Base-by-base conservation (phyloP, 2,888 invertebrate genomes). In the Patella pellucida region DNA sequence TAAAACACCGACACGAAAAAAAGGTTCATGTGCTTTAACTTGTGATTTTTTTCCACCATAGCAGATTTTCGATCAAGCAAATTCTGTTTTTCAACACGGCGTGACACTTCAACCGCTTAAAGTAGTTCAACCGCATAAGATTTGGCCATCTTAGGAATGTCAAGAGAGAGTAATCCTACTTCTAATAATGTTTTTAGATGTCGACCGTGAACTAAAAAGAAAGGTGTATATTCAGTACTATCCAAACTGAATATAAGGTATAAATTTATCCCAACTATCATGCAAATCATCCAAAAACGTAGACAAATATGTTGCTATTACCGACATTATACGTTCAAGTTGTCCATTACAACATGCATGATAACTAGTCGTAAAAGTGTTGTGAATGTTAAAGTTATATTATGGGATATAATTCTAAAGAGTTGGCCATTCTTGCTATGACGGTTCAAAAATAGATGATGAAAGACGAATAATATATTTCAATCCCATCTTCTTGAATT, bases 281-380 rank as follows among this genome's bases (percentile, higher is more conserved):
- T 62, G 23, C n/a, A n/a, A 12, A 62, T 62, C 62, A 62, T 62
- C 62, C 23, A 62, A 62, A 62, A n/a, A 62, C 11, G 19, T 23
- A 23, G 62, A 62, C 14, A 62, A 62, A 9, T 19, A 62, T n/a
- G 62, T n/a, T 19, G 62, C 62, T 19, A 62, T 62, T 9, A 62
- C 62, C 23, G 62, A 62, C 23, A 19, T 23, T 23, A 62, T 62
- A 9, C 70, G 52, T 15, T 72, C 72, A n/a, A 62, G 62, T 56
- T 73, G 76, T 19, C 73, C 73, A 67, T 76, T 76, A 31, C 71
- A 71, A 56, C 54, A 19, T 15, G 76, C 73, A n/a, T 67, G 67
- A 23, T 52, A 73, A 23, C 67, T 51, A 31, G 76, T 73, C 31
- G 76, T 76, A 52, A 56, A 70, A 9, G 76, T 73, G 19, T 73